phyloP scores from a whole-genome alignment of 2,888 invertebrate species.

The Spodoptera littoralis region DNA sequence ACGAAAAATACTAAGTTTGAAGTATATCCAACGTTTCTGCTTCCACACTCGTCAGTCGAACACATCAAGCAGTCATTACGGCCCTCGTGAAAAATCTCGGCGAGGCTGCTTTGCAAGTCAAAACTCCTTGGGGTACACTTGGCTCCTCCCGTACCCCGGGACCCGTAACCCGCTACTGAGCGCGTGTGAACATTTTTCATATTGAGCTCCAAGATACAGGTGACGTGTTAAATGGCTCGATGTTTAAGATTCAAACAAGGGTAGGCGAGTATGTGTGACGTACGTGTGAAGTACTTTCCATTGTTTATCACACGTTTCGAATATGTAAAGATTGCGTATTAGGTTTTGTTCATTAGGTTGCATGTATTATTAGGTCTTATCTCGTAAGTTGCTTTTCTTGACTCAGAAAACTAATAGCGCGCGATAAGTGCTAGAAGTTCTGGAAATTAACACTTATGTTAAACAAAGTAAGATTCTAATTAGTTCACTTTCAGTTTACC shows the following conservation, averaged over 20 bases:
- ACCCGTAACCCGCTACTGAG: conserved; percentile 35
- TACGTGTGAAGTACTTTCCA: conserved; percentile 17
- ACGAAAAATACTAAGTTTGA: conserved; percentile 19
- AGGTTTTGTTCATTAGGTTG: neutral
- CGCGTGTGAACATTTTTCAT: conserved; percentile 67
- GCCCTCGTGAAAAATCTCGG: conserved; percentile 85
- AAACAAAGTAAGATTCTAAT: no score
- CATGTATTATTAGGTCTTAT: neutral
- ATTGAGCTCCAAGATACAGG: conserved; percentile 62
- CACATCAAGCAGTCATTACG: conserved; percentile 87
- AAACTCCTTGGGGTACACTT: conserved; percentile 75
- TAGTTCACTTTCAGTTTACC: no score
- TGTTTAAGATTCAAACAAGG: conserved; percentile 57
- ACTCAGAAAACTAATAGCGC: no score
- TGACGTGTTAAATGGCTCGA: conserved; percentile 64
- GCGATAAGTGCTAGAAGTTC: no score
- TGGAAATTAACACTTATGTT: no score
- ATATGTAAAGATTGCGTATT: neutral
- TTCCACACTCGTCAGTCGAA: conserved; percentile 63
- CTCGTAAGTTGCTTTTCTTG: no score
- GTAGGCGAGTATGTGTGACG: conserved; percentile 24
- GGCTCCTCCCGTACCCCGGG: conserved; percentile 51
- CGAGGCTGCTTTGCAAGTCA: conserved; percentile 87
- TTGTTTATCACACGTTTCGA: conserved; percentile 10
- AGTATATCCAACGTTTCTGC: conserved; percentile 38